Conservation (phyloP, 2,797 vertebrate species). For the Aldrovandia affinis region DNA sequence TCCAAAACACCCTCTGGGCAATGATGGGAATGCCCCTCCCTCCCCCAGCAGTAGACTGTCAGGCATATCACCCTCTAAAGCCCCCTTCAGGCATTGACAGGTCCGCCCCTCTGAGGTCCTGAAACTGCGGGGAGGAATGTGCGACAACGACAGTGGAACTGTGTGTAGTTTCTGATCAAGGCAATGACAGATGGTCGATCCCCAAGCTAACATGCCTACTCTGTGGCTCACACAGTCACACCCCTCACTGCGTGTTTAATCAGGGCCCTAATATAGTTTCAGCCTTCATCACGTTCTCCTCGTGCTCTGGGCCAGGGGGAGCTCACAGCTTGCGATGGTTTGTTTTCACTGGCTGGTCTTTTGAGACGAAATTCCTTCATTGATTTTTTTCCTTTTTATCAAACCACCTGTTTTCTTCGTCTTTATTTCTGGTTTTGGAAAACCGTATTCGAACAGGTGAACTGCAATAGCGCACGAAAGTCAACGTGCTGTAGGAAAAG, state of each 20-base stretch:
- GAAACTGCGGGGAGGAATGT: neutral
- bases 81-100: neutral
- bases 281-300: neutral
- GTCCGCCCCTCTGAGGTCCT: neutral
- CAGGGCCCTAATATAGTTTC: neutral
- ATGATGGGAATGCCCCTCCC: neutral
- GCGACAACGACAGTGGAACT: neutral
- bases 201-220: neutral
- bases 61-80: neutral
- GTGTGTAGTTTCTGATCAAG: neutral
- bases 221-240: neutral
- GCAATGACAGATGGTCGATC: constrained; percentile 3
- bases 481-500: neutral
- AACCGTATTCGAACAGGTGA: neutral
- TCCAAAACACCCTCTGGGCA: neutral
- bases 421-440: neutral
- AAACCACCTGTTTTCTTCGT: neutral
- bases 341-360: neutral
- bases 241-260: neutral
- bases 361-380: neutral
- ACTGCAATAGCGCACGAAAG: neutral
- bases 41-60: neutral
- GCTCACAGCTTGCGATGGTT: neutral
- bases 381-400: neutral
- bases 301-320: neutral